Percentiles rank a stretch among this genome's conserved stretches.
phyloP scores from a whole-genome alignment of 2,797 vertebrate genomes.

The Chelon labrosus region DNA sequence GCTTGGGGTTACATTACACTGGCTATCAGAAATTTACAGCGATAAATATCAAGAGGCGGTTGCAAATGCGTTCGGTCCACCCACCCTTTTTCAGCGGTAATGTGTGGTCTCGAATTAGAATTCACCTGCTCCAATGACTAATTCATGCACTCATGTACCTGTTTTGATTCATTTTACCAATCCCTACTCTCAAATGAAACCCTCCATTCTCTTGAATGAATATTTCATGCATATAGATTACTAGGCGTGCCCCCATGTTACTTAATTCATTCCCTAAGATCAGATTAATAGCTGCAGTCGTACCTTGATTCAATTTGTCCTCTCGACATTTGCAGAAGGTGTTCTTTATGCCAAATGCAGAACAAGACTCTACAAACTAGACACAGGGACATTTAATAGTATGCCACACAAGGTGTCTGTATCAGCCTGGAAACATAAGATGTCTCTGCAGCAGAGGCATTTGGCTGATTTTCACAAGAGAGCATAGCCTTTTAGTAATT shows the following conservation, averaged over 20 bases:
- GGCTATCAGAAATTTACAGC: neutral
- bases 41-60: neutral
- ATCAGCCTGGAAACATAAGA: too few species aligned
- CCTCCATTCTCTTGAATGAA: neutral
- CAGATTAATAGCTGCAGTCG: neutral
- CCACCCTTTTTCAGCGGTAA: neutral
- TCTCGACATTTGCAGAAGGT: neutral
- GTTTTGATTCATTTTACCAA: neutral
- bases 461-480: neutral
- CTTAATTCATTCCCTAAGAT: neutral
- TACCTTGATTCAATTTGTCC: neutral
- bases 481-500: neutral
- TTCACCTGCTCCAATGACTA: neutral
- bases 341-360: neutral
- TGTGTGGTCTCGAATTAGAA: slow-evolving; percentile 1
- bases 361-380: too few species aligned
- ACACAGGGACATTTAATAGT: too few species aligned
- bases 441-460: neutral
- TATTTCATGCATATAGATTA: neutral
- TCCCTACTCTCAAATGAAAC: neutral
- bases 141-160: slow-evolving; percentile 2
- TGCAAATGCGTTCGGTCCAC: neutral
- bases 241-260: neutral
- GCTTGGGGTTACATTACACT: neutral
- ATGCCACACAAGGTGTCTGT: too few species aligned